Base-by-base conservation (phyloP, 1,140 invertebrate species). In the Myzus persicae region DNA sequence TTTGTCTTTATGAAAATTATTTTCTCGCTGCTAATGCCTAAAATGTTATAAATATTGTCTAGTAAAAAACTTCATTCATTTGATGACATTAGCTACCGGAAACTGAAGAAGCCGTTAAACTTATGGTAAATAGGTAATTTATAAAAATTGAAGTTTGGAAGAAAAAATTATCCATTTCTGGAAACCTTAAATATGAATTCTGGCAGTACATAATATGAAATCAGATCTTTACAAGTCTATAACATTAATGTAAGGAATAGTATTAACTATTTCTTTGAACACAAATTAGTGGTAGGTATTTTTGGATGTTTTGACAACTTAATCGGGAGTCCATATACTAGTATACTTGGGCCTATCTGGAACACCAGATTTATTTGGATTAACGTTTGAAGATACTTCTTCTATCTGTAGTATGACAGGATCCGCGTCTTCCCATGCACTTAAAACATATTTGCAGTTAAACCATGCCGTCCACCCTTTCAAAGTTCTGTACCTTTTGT, bases 261-360 rank as follows among this genome's bases (percentile, higher is more conserved):
- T 76, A 18, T 67, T n/a, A 76, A 4, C 14, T 36, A 5, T 76
- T 76, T n/a, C 59, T 76, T 76, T 76, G 59, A 76, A 76, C 59
- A 76, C 59, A 76, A 76, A 36, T 76, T 76, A n/a, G 59, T 76
- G 59, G 59, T n/a, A 76, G 59, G 59, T 36, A 76, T 76, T 76
- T 76, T n/a, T 18, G n/a, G 59, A 67, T 31, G n/a, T 76, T n/a
- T 76, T 76, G 31, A 4, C 4, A 67, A 76, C 59, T 76, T 76
- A 76, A 76, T 76, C 59, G 31, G 59, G 59, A 76, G 59, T n/a
- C 59, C 59, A 76, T n/a, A 76, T 76, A 76, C 31, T 76, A 14
- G 59, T 76, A 9, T 76, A 76, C n/a, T n/a, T n/a, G n/a, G n/a
- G n/a, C n/a, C n/a, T n/a, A n/a, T n/a, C n/a, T n/a, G n/a, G n/a